phyloP scores from a whole-genome alignment of 2,888 invertebrate genomes.

The Monopis laevigella region DNA sequence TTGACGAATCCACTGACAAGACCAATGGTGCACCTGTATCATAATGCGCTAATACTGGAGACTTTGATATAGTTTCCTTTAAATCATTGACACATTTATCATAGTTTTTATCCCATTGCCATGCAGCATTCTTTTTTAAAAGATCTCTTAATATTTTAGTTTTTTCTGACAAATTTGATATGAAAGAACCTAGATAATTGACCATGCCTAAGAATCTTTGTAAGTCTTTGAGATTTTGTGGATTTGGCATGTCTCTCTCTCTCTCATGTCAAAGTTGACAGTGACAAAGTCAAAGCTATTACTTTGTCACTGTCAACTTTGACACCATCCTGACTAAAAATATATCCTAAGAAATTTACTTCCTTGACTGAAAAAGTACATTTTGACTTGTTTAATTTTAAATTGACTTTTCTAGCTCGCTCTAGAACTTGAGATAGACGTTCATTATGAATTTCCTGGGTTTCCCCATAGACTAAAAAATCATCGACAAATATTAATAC shows the following conservation, averaged over 20 bases:
- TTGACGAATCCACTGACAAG: conserved; percentile 17
- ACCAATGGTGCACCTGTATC: conserved; percentile 16
- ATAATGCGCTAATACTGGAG: conserved; percentile 18
- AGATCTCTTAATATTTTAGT: conserved; percentile 17
- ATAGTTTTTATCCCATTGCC: conserved; percentile 22
- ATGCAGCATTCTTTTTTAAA: conserved; percentile 22
- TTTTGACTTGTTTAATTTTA: conserved; percentile 19
- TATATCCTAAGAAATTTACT: conserved; percentile 2
- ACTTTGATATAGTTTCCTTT: conserved; percentile 17
- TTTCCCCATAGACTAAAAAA: conserved; percentile 13
- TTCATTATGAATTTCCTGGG: conserved; percentile 13
- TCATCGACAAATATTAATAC: conserved; percentile 18
- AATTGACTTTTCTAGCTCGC: conserved; percentile 14
- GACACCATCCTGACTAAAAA: conserved; percentile 12
- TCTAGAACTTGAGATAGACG: conserved; percentile 14
- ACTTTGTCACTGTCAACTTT: conserved; percentile 14
- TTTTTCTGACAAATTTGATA: conserved; percentile 16
- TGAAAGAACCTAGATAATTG: conserved; percentile 15
- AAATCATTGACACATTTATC: conserved; percentile 15
- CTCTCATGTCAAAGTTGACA: too few relatives aligned
- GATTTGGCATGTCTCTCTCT: neutral
- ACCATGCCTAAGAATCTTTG: conserved; percentile 10
- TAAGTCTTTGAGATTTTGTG: neutral
- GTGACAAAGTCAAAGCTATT: conserved; percentile 11
- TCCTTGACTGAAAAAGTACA: conserved; percentile 14